Evolutionary conservation across 1,140 invertebrate species (phyloP), one percentile per base, ranked within the genome.

Genomic region (Sogatella furcifera): DNA sequence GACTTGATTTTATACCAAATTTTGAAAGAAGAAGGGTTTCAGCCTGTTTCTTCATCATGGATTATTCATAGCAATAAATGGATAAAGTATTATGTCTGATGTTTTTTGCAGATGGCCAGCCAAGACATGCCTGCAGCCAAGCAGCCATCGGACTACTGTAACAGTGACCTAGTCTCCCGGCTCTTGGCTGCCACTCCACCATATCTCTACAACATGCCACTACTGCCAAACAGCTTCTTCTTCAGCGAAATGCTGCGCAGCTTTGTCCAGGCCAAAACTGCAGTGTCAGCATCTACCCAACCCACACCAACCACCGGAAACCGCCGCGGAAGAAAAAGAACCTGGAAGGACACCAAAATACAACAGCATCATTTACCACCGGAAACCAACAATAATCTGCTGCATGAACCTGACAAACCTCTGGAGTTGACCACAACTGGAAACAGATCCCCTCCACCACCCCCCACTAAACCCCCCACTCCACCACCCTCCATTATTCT

Each of bases 171-270:
- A 8, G 46, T 49, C 2, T 49, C 46, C 2, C 46, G 46, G 6
- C 21, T 49, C 2, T 11, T 49, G 21, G 46, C 46, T 6, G 46
- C 46, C 15, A 49, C 46, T 8, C 46, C 46, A 49, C 46, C 88
- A 0, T 92, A 91, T 66, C 74, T 90, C 6, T 90, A 89, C 77
- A 88, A 86, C 69, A 78, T 85, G 64, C 85, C 86, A 0, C 73
- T 89, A 10, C 81, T 84, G 5, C 86, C 88, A 1, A 85, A 89
- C 66, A 87, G 85, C 44, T 89, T 87, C 71, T 90, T 89, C 79
- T 60, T 60, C 14, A 78, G 81, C 15, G 64, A 67, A 57, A 67
- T 65, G 65, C 57, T 67, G 2, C 57, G 58, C 10, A 61, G 65
- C 9, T 64, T 61, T 28, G 64, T 61, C 6, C 62, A 61, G 17